Conservation (phyloP, 1,140 invertebrate species). For the Hycleus phaleratus region DNA sequence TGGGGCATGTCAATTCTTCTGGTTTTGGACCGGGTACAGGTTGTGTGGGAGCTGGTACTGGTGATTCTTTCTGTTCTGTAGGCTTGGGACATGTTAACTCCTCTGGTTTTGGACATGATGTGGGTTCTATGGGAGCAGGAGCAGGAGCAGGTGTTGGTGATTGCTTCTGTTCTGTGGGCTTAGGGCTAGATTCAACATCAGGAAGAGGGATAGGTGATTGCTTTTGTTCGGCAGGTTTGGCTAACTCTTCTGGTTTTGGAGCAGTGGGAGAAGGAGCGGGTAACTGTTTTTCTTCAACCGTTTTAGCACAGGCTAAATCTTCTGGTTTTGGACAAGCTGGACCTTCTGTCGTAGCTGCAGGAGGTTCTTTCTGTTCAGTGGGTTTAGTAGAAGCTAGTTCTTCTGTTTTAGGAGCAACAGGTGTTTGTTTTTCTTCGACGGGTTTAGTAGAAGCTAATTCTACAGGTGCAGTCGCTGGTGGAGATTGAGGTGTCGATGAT, state of each 20-base stretch:
- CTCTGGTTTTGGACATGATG: neutral
- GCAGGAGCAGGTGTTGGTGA: constrained; percentile 3
- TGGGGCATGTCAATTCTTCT: constrained; percentile 2
- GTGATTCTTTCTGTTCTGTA: neutral
- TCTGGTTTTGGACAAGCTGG: constrained; percentile 16
- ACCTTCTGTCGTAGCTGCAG: constrained; percentile 2
- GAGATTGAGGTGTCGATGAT: neutral
- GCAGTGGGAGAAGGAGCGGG: neutral
- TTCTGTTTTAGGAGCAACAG: neutral
- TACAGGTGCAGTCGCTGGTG: neutral
- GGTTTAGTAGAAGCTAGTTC: neutral
- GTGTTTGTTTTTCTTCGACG: no score
- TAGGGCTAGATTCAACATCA: constrained; percentile 7
- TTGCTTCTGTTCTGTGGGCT: constrained; percentile 19
- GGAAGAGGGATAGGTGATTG: constrained; percentile 8
- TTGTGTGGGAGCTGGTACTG: neutral
- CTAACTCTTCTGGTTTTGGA: constrained; percentile 5
- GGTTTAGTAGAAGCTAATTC: no score
- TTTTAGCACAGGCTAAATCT: neutral
- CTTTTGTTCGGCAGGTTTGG: neutral
- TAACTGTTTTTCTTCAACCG: constrained; percentile 1
- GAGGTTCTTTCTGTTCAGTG: neutral
- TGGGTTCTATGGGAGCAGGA: constrained; percentile 10
- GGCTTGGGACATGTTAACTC: neutral
- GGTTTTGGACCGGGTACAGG: constrained; percentile 15